These are phyloP conservation scores for Pseudococcus jackbeardsleyi DNA, from an alignment of 2,888 invertebrate genomes.

Conservation along the genomic window DNA sequence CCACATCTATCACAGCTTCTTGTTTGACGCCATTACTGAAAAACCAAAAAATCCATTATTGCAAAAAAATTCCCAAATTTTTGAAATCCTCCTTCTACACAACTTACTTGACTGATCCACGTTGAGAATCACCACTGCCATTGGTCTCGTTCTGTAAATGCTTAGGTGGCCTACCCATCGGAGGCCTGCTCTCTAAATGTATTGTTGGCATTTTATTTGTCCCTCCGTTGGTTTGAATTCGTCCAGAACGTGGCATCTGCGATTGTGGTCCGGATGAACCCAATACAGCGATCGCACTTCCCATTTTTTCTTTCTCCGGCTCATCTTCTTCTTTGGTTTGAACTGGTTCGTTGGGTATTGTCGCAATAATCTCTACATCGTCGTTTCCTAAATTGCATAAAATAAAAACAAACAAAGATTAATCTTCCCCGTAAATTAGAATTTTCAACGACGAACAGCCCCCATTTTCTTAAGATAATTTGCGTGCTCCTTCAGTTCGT, in stretches of 20 bases:
- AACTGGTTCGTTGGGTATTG: background rate
- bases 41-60: background rate
- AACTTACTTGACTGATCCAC: constrained; percentile 19
- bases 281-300: constrained; percentile 43
- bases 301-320: constrained; percentile 39
- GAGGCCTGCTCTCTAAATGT: constrained; percentile 39
- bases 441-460: background rate
- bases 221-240: background rate
- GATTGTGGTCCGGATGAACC: background rate
- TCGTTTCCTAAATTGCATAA: constrained; percentile 9
- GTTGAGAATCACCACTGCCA: background rate
- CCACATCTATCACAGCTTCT: background rate
- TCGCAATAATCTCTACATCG: constrained; percentile 46
- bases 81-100: too few species aligned
- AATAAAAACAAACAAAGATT: background rate
- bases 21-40: constrained; percentile 43
- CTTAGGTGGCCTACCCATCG: constrained; percentile 11
- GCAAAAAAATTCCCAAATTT: background rate
- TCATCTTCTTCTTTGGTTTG: constrained; percentile 15
- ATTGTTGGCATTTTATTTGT: constrained; percentile 45
- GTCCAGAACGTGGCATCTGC: background rate
- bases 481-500: background rate
- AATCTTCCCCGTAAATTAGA: background rate
- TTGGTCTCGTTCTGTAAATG: background rate
- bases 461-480: constrained; percentile 1